Base-by-base conservation (phyloP, 2,113 vertebrate genomes). In the Bothrops jararaca region DNA sequence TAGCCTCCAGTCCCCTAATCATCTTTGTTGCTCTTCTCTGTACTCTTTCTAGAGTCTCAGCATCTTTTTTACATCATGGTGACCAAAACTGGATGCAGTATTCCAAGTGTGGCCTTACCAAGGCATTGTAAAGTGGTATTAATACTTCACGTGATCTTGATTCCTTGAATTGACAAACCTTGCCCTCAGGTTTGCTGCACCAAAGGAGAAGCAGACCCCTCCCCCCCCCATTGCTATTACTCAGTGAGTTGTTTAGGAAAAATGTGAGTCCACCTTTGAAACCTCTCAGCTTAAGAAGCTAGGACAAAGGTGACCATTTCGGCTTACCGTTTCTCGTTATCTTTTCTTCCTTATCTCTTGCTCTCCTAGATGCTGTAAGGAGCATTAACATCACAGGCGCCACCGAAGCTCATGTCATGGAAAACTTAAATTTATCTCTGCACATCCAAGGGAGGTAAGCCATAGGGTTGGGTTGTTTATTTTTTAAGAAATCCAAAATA, bases 391-490 rank as follows among this genome's bases (percentile, higher is more conserved):
- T 99, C 45, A 97, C 95, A 24, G 98, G 97, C 10, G 98, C 98
- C 52, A 96, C 96, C 39, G 95, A 97, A 54, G 98, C 97, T 60
- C 95, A 95, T 0, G 96, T 98, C 52, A 98, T 98, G 94, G 97
- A 98, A 95, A 98, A 97, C 88, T 94, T 96, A 92, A 97, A 93
- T 93, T 95, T 98, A 93, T 97, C 97, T 92, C 95, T 99, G 95
- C 97, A 97, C 13, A 97, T 99, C 34, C 97, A 98, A 93, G 99
- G 99, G 96, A 99, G 98, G 99, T 99, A 95, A 98, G 97, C 95
- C 12, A 4, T 11, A 3, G 60, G 64, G 22, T 57, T 64, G 11
- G 1, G 3, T 29, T 29, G 0, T 2, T 29, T 42, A 2, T 42
- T 45, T 53, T n/a, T 1, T 5, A 18, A 85, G 95, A 56, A 89